Evolutionary conservation across 2,113 vertebrate genomes (phyloP).

Genomic region (Nesoenas mayeri): DNA sequence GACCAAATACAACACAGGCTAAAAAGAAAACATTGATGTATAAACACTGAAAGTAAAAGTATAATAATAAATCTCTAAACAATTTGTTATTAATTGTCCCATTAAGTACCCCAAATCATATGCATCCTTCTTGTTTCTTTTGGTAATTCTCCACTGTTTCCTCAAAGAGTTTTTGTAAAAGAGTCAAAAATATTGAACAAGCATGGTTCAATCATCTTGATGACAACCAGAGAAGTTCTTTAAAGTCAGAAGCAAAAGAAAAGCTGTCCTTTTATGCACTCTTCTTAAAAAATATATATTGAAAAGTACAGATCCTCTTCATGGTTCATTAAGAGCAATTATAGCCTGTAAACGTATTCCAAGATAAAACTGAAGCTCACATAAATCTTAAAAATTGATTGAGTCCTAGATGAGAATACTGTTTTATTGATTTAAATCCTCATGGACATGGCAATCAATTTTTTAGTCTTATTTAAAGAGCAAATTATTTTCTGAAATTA

Average conservation of each 20-base stretch:
- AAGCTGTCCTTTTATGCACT: background rate
- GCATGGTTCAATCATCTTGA: background rate
- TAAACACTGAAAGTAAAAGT: background rate
- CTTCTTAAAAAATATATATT: background rate
- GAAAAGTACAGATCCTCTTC: background rate
- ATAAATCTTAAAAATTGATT: background rate
- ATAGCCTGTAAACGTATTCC: background rate
- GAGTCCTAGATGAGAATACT: background rate
- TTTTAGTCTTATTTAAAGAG: background rate
- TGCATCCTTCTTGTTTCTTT: background rate
- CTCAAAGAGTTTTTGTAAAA: background rate
- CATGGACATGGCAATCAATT: background rate
- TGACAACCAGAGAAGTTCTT: background rate
- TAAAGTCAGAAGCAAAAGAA: background rate
- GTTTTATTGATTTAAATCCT: background rate
- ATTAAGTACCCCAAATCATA: background rate
- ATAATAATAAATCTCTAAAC: background rate
- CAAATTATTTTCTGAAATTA: background rate
- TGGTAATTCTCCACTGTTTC: background rate
- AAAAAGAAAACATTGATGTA: background rate
- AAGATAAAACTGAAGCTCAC: background rate
- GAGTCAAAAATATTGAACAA: background rate
- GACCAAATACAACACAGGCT: background rate
- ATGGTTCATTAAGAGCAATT: conserved; percentile 13
- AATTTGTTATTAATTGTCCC: background rate